Evolutionary conservation across 2,797 vertebrate genomes (phyloP).

Genomic region (Hoplostethus atlanticus): DNA sequence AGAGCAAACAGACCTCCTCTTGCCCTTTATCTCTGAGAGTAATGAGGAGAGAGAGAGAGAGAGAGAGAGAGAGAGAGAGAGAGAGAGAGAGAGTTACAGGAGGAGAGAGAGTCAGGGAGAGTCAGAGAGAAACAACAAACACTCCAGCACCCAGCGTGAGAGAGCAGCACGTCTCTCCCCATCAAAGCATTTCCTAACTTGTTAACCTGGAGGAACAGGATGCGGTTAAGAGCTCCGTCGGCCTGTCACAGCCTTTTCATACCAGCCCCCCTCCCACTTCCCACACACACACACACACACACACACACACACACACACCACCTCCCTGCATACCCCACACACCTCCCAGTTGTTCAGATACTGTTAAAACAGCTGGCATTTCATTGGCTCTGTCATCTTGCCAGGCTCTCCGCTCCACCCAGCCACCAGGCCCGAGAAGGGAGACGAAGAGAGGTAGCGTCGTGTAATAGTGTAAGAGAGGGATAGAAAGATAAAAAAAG

Average conservation of each 20-base stretch:
- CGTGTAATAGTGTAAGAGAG: neutral
- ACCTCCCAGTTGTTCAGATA: slow-evolving; percentile 11
- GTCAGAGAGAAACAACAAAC: slow-evolving; percentile 5
- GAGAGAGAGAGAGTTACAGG: neutral
- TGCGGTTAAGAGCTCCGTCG: slow-evolving; percentile 36
- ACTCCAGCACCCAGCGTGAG: neutral
- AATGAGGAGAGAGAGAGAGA: slow-evolving; percentile 3
- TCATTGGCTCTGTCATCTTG: slow-evolving; percentile 41
- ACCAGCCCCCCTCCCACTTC: slow-evolving; percentile 25
- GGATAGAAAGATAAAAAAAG: neutral
- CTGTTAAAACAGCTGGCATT: slow-evolving; percentile 33
- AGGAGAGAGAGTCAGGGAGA: neutral
- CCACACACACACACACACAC: slow-evolving; percentile 1
- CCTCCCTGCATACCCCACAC: slow-evolving; percentile 16
- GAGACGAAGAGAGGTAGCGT: neutral
- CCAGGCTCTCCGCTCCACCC: slow-evolving; percentile 3
- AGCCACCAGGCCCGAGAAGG: neutral
- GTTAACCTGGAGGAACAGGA: slow-evolving; percentile 59
- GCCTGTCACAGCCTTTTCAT: slow-evolving; percentile 47
- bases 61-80: neutral
- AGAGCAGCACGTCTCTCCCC: slow-evolving; percentile 7
- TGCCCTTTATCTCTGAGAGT: slow-evolving; percentile 22
- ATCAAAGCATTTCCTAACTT: slow-evolving; percentile 49
- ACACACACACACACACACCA: slow-evolving; percentile 18
- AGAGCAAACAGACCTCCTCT: slow-evolving; percentile 16